Evolutionary conservation across 1,140 invertebrate species (phyloP).

Genomic region (Vanessa tameamea): DNA sequence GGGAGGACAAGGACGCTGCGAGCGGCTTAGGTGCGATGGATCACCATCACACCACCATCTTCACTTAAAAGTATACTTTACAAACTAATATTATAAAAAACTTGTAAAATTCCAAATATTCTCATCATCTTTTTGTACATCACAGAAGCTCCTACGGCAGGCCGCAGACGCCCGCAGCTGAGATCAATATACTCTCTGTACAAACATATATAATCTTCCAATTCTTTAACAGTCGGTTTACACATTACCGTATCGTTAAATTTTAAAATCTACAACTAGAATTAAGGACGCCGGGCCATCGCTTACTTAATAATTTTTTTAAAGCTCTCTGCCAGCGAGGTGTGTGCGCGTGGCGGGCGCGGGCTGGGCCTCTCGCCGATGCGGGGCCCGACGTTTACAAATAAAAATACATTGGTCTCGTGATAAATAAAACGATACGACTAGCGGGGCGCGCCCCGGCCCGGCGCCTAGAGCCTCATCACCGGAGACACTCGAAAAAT

Average conservation of each 20-base stretch:
- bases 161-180: conserved; percentile 68
- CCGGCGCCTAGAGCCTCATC: conserved; percentile 57
- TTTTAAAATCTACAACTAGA: conserved; percentile 72
- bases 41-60: conserved; percentile 58
- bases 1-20: conserved; percentile 61
- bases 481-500: conserved; percentile 52
- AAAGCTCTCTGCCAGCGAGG: conserved; percentile 68
- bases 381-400: conserved; percentile 55
- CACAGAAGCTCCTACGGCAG: conserved; percentile 69
- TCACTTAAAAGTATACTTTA: conserved; percentile 77
- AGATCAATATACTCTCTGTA: conserved; percentile 75
- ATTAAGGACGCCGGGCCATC: conserved; percentile 57
- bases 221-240: conserved; percentile 65
- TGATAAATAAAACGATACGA: conserved; percentile 78
- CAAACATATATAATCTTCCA: conserved; percentile 75
- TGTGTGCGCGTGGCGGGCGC: conserved; percentile 37
- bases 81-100: conserved; percentile 80
- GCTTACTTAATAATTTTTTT: conserved; percentile 58
- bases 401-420: conserved; percentile 77
- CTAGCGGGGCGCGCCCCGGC: conserved; percentile 53
- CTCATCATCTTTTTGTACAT: conserved; percentile 75
- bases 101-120: conserved; percentile 79
- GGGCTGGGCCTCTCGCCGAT: conserved; percentile 45
- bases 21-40: conserved; percentile 48
- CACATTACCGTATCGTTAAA: conserved; percentile 65